Conservation (phyloP, 2,888 invertebrate species). For the Dolichopus griseipennis region DNA sequence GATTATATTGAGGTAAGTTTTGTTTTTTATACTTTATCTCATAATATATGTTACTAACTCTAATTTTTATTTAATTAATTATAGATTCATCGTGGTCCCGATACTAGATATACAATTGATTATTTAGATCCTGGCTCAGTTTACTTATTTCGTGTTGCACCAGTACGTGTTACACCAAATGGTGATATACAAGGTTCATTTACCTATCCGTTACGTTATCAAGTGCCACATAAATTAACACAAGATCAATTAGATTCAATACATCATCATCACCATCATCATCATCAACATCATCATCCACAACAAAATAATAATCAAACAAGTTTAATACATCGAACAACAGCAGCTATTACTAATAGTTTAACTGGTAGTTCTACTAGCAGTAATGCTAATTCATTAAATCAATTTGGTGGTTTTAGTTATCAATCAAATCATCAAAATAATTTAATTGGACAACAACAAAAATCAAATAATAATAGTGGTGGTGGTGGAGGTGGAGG, state of each 20-base stretch:
- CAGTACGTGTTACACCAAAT: slow-evolving; percentile 53
- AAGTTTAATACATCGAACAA: slow-evolving; percentile 18
- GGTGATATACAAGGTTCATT: slow-evolving; percentile 55
- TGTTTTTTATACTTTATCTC: background rate
- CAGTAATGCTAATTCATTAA: slow-evolving; percentile 21
- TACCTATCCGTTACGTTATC: slow-evolving; percentile 53
- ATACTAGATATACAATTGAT: slow-evolving; percentile 53
- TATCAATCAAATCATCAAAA: slow-evolving; percentile 27
- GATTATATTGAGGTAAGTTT: slow-evolving; percentile 53
- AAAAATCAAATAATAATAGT: background rate
- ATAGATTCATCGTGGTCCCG: slow-evolving; percentile 61
- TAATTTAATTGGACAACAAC: slow-evolving; percentile 24
- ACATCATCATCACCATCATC: slow-evolving; percentile 30
- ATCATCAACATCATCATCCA: slow-evolving; percentile 23
- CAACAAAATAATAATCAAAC: background rate
- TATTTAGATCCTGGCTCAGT: slow-evolving; percentile 66
- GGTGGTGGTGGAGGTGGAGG: background rate
- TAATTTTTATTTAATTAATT: slow-evolving; percentile 13
- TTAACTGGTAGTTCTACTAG: slow-evolving; percentile 17
- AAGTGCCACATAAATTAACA: slow-evolving; percentile 33
- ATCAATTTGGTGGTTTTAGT: slow-evolving; percentile 23
- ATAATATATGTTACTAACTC: background rate
- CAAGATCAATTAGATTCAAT: slow-evolving; percentile 6
- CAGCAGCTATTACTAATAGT: slow-evolving; percentile 22
- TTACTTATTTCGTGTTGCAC: slow-evolving; percentile 70